phyloP scores from a whole-genome alignment of 2,888 invertebrate species.

The Synanthedon myopaeformis region DNA sequence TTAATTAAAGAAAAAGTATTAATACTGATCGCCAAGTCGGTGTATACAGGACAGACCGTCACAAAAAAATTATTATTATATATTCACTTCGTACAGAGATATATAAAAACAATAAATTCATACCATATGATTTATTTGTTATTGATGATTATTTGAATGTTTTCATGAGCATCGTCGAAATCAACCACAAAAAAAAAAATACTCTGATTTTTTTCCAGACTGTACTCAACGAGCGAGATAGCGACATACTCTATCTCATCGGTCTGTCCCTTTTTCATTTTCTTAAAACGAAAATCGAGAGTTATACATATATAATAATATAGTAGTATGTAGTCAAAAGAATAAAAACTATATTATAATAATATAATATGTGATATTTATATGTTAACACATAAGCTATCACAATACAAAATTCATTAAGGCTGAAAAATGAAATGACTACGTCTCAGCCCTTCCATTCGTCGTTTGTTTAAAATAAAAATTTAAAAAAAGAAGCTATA shows the following conservation, averaged over 20 bases:
- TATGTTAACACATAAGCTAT: conserved; percentile 24
- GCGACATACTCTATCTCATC: neutral
- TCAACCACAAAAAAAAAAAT: too few species aligned
- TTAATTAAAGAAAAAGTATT: conserved; percentile 18
- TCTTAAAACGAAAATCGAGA: neutral
- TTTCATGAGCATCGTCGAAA: too few species aligned
- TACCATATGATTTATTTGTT: too few species aligned
- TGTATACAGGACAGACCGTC: conserved; percentile 5
- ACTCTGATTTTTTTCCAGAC: too few species aligned
- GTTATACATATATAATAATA: neutral
- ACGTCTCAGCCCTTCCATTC: conserved; percentile 34
- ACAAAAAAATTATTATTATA: too few species aligned
- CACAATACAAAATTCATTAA: conserved; percentile 22
- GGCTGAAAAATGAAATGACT: conserved; percentile 37
- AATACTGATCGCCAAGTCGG: conserved; percentile 62
- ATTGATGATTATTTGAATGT: too few species aligned
- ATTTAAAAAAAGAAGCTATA: conserved; percentile 44
- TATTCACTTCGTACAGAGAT: too few species aligned
- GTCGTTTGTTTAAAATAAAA: conserved; percentile 21
- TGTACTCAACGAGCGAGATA: too few species aligned
- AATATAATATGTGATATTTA: neutral
- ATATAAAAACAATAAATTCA: too few species aligned
- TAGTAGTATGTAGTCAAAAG: neutral
- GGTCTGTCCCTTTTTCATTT: neutral
- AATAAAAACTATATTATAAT: neutral